Evolutionary conservation across 1,140 invertebrate species (phyloP).

Genomic region (Probaryconus sp.): DNA sequence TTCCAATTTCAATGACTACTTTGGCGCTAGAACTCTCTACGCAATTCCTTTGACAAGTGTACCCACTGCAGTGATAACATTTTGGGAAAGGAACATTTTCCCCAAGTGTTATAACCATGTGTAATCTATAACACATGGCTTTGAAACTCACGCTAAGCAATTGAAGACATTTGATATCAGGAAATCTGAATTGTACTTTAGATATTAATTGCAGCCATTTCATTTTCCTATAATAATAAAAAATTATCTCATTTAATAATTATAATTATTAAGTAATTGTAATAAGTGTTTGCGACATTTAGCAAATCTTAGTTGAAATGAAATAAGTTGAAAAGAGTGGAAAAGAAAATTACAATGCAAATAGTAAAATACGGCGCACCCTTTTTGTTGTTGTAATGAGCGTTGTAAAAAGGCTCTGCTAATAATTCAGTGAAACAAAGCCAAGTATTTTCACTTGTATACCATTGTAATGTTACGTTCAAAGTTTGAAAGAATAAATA

Average conservation of each 20-base stretch:
- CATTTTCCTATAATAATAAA: slow-evolving; percentile 74
- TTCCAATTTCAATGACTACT: slow-evolving; percentile 78
- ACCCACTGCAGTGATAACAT: slow-evolving; percentile 76
- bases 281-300: background rate
- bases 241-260: slow-evolving; percentile 11
- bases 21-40: slow-evolving; percentile 75
- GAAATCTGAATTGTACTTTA: slow-evolving; percentile 75
- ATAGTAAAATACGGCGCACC: slow-evolving; percentile 16
- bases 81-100: slow-evolving; percentile 73
- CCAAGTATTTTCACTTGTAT: too few species aligned
- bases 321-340: too few species aligned
- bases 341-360: background rate
- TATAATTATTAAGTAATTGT: background rate
- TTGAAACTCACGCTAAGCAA: slow-evolving; percentile 75
- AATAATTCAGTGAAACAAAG: too few species aligned
- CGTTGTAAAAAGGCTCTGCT: too few species aligned
- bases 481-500: background rate
- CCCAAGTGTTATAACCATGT: slow-evolving; percentile 74
- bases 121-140: slow-evolving; percentile 75
- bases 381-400: too few species aligned
- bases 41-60: slow-evolving; percentile 77
- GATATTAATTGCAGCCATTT: slow-evolving; percentile 76
- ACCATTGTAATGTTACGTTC: too few species aligned
- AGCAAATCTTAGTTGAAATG: too few species aligned
- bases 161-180: slow-evolving; percentile 75